Conservation (phyloP, 2,113 vertebrate genomes). For the Condylura cristata region DNA sequence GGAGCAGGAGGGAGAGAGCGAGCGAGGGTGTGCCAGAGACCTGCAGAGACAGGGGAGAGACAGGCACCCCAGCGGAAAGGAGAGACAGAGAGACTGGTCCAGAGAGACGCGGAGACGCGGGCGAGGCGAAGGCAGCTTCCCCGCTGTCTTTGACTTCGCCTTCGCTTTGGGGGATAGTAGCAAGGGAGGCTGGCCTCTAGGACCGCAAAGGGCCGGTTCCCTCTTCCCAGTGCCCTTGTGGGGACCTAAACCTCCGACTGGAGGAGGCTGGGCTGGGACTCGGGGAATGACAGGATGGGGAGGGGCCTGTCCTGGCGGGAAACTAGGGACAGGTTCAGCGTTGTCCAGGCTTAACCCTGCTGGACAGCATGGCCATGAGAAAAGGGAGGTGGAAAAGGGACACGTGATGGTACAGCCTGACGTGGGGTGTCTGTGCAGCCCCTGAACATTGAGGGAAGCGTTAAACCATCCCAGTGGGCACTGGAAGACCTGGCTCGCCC, state of each 20-base stretch:
- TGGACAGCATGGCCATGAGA: background rate
- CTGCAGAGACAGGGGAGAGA: background rate
- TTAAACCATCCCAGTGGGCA: background rate
- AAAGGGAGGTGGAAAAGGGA: background rate
- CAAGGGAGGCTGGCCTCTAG: background rate
- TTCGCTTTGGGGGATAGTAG: background rate
- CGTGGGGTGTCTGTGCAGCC: background rate
- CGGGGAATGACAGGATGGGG: background rate
- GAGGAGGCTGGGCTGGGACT: background rate
- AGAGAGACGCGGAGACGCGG: background rate
- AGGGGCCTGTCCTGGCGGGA: background rate
- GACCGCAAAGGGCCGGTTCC: background rate
- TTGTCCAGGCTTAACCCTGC: background rate
- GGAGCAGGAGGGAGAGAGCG: background rate
- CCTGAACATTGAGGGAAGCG: background rate
- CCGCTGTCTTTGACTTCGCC: too few relatives aligned
- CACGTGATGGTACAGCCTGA: background rate
- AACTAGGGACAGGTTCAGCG: background rate
- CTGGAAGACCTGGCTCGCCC: background rate
- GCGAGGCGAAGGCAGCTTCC: background rate
- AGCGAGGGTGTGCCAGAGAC: background rate
- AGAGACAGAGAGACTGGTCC: background rate
- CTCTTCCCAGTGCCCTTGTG: background rate
- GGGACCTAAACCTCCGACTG: background rate
- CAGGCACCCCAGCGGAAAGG: background rate